phyloP scores from a whole-genome alignment of 2,113 vertebrate genomes.

The Tangachromis dhanisi region DNA sequence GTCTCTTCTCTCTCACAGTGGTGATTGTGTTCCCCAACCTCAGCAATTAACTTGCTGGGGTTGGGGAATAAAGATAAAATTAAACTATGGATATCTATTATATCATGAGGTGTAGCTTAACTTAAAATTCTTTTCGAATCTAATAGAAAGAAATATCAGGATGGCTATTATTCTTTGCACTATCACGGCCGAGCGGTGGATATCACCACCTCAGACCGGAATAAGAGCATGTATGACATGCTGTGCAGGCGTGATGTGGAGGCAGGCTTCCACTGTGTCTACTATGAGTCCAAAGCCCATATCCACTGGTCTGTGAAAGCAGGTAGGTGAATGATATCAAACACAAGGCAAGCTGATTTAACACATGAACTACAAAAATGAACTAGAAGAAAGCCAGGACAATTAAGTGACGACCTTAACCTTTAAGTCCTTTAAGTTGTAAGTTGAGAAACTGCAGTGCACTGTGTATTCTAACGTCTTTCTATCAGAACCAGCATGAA shows the following conservation, averaged over 20 bases:
- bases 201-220: conserved; percentile 94
- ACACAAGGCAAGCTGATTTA: background rate
- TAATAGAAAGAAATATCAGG: background rate
- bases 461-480: background rate
- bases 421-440: background rate
- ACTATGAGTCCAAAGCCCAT: conserved; percentile 95
- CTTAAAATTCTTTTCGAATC: background rate
- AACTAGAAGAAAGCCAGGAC: background rate
- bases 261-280: conserved; percentile 97
- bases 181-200: conserved; percentile 94
- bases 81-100: background rate
- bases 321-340: conserved; percentile 70
- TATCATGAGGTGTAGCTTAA: background rate
- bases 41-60: background rate
- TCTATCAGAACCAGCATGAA: background rate
- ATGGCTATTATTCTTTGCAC: conserved; percentile 82
- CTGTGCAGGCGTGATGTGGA: conserved; percentile 90
- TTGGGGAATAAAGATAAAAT: background rate
- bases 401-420: background rate
- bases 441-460: background rate
- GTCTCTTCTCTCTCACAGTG: background rate
- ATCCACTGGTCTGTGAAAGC: conserved; percentile 98
- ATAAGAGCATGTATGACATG: conserved; percentile 95
- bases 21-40: background rate
- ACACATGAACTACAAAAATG: background rate